These are phyloP conservation scores for Platyura marginata DNA, from an alignment of 1,140 invertebrate species.

Conservation along the genomic window DNA sequence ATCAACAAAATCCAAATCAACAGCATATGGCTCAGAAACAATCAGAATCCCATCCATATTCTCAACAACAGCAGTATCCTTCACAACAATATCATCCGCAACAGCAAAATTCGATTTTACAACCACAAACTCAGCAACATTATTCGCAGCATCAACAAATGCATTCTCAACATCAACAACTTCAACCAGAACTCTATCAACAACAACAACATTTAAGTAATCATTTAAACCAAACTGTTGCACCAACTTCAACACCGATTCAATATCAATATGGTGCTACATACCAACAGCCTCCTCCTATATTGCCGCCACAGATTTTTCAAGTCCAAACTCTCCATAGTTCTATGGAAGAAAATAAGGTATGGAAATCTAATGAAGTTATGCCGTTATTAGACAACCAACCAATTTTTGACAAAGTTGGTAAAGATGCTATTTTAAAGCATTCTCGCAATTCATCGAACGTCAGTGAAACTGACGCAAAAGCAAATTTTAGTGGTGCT, in stretches of 20 bases:
- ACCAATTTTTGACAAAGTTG: slow-evolving; percentile 5
- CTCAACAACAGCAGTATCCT: too few species aligned
- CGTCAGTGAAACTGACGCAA: too few species aligned
- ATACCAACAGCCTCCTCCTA: slow-evolving; percentile 4
- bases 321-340: slow-evolving; percentile 12
- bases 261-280: not conserved
- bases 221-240: too few species aligned
- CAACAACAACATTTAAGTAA: not conserved
- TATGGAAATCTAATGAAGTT: slow-evolving; percentile 22
- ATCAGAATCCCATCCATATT: not conserved
- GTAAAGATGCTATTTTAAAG: slow-evolving; percentile 3
- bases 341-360: slow-evolving; percentile 18
- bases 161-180: slow-evolving; percentile 2
- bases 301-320: too few species aligned
- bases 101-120: not conserved
- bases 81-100: slow-evolving; percentile 1
- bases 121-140: slow-evolving; percentile 4
- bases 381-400: not conserved
- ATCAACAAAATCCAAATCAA: not conserved
- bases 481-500: too few species aligned
- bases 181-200: not conserved
- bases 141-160: slow-evolving; percentile 3
- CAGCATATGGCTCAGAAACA: not conserved
- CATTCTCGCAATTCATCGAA: not conserved
- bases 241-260: too few species aligned